Conservation (phyloP, 2,797 vertebrate genomes). For the Chrosomus eos region DNA sequence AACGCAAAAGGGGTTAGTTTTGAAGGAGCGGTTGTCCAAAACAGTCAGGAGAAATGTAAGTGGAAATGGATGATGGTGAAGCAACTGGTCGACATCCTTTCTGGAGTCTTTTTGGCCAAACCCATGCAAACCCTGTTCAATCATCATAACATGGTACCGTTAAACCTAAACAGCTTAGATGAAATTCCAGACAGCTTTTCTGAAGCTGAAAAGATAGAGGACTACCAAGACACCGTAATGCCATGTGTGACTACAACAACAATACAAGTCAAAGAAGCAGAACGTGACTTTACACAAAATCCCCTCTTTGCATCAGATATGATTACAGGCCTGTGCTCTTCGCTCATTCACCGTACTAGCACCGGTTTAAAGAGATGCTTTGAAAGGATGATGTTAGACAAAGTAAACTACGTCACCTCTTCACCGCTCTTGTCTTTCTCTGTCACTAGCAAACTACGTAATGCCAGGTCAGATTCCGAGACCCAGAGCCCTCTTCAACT, state of each 20-base stretch:
- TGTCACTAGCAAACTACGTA: background rate
- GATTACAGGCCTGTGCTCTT: slow-evolving; percentile 2
- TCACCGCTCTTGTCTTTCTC: background rate
- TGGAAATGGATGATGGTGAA: slow-evolving; percentile 21
- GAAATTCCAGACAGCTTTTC: background rate
- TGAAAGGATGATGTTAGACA: slow-evolving; percentile 10
- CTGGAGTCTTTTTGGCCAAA: slow-evolving; percentile 14
- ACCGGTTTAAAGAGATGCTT: slow-evolving; percentile 29
- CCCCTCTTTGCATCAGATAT: background rate
- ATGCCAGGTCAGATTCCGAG: background rate
- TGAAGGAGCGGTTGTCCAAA: slow-evolving; percentile 52
- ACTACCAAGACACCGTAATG: background rate
- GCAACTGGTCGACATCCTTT: slow-evolving; percentile 49
- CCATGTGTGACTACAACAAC: background rate
- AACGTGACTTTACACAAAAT: background rate
- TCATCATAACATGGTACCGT: background rate
- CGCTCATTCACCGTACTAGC: slow-evolving; percentile 37
- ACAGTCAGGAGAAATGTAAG: slow-evolving; percentile 1
- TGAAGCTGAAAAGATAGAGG: background rate
- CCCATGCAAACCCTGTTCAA: slow-evolving; percentile 16
- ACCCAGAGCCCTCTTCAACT: background rate
- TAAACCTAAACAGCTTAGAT: background rate
- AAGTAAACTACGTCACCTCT: background rate
- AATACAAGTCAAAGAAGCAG: slow-evolving; percentile 7
- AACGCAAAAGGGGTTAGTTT: slow-evolving; percentile 37